These are phyloP conservation scores for Hyposoter dolosus DNA, from an alignment of 2,888 invertebrate genomes.

Conservation along the genomic window DNA sequence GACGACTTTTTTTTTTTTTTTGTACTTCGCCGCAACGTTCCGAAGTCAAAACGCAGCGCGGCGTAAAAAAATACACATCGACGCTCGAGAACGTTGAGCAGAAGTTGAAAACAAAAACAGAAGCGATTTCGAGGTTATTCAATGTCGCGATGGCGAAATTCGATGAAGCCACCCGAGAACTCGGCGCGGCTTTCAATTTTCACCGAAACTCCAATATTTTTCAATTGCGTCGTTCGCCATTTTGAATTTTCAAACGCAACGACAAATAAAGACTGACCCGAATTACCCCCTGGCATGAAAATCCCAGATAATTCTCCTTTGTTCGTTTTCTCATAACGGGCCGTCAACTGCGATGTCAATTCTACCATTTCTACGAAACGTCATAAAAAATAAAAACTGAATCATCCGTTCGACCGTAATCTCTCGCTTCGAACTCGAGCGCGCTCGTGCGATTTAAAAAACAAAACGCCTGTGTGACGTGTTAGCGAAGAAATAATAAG, in stretches of 20 bases:
- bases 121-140: background rate
- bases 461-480: background rate
- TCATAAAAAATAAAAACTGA: background rate
- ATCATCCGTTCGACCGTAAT: conserved; percentile 18
- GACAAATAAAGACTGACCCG: too few relatives aligned
- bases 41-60: background rate
- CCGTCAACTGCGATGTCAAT: conserved; percentile 4
- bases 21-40: background rate
- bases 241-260: background rate
- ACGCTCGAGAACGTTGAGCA: background rate
- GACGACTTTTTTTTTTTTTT: background rate
- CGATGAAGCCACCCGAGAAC: background rate
- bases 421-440: background rate
- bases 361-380: conserved; percentile 1
- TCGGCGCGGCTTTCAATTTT: background rate
- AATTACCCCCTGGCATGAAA: background rate
- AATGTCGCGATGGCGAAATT: background rate
- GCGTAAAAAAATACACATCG: background rate
- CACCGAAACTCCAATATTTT: background rate
- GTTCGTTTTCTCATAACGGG: background rate
- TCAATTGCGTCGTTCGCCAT: background rate
- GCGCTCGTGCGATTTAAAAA: background rate
- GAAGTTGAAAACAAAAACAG: background rate
- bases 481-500: background rate
- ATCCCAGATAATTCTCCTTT: background rate